A percentile compares a stretch with the other conserved stretches of the same genome.
These are phyloP conservation scores for Hylaea fasciaria DNA, from an alignment of 2,888 invertebrate species.

Conservation along the genomic window DNA sequence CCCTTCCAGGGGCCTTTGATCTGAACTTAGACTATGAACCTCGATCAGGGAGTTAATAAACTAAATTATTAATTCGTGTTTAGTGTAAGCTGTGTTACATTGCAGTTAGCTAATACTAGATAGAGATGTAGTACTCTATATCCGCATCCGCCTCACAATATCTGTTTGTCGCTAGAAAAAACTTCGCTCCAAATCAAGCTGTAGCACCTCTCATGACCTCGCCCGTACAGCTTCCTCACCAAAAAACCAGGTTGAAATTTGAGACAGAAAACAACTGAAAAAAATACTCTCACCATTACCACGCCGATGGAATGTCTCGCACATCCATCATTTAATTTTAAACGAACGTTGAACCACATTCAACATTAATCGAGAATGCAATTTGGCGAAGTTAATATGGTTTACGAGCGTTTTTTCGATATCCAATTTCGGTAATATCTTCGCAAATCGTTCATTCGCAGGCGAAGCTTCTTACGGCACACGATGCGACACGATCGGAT, in stretches of 20 bases:
- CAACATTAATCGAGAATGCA: conserved; percentile 20
- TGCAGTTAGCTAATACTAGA: neutral
- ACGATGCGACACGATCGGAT: conserved; percentile 6
- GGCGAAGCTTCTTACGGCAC: conserved; percentile 21
- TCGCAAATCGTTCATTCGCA: conserved; percentile 21
- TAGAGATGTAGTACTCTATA: too few species aligned
- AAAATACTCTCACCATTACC: too few species aligned
- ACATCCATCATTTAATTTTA: conserved; percentile 3
- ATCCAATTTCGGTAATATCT: conserved; percentile 25
- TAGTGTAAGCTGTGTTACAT: neutral
- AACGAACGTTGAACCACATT: conserved; percentile 18
- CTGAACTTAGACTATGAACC: too few species aligned
- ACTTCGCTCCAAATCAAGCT: too few species aligned
- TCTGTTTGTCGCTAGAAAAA: too few species aligned
- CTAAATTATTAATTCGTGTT: neutral
- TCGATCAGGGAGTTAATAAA: neutral
- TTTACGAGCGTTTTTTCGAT: conserved; percentile 25
- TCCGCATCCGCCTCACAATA: too few species aligned
- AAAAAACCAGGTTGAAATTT: too few species aligned
- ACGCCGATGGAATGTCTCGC: neutral
- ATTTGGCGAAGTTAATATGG: conserved; percentile 24
- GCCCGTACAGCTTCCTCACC: too few species aligned
- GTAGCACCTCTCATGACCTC: too few species aligned
- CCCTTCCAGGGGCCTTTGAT: too few species aligned
- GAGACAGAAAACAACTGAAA: too few species aligned